Evolutionary conservation across 2,888 invertebrate species (phyloP), one percentile per base, ranked within the genome.

Genomic region (Drosophila trichaetosa): DNA sequence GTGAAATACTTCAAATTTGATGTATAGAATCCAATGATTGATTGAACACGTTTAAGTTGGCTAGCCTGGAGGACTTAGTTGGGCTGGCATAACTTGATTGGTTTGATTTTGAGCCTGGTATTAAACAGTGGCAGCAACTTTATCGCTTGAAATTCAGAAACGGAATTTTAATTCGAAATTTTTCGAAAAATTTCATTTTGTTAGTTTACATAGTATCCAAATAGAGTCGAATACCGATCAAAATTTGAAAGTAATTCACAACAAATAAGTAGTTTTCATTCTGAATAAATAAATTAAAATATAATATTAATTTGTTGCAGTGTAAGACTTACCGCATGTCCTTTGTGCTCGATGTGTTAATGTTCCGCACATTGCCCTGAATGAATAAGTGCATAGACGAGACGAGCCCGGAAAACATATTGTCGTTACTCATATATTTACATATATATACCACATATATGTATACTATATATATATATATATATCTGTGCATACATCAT

Each of bases 321-420:
- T 74, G 76, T 51, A 64, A 16, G n/a, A 21, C 31, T 38, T 38
- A 36, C 31, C 18, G 33, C 24, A 27, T 53, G n/a, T 52, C 16
- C 56, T 31, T 52, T 46, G 21, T 46, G 46, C 21, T 71, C 13
- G n/a, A n/a, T 46, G 63, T 69, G 29, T 60, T 57, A 60, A 72
- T 63, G 49, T 52, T 63, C 46, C 75, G 59, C 62, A 63, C 24
- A 68, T 74, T 74, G 49, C 52, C 46, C 57, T 31, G 49, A 42
- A 42, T 64, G 49, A 52, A 51, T 64, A 53, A 34, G 59, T 59
- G 58, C 71, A 54, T 49, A 48, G 54, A 40, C n/a, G n/a, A 40
- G 34, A 29, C 7, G 54, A 56, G 49, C 21, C 29, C 27, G 49
- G 57, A 52, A 46, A 74, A 52, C 60, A 60, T 52, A 78, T 77